Base-by-base conservation (phyloP, 2,888 invertebrate species). In the Synanthedon formicaeformis region DNA sequence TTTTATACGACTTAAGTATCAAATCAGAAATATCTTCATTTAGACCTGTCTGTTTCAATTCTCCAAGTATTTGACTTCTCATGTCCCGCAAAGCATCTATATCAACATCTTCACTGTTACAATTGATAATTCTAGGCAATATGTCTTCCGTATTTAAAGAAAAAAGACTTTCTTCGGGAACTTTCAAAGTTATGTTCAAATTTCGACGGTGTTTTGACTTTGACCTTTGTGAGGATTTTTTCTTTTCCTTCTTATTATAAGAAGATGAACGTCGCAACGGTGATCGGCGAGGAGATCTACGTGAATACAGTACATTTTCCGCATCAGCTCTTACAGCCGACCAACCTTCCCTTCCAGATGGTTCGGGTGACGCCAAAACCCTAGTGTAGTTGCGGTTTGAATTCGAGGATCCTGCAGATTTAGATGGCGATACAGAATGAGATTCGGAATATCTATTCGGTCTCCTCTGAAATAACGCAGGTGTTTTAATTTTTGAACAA, bases 11-110 rank as follows among this genome's bases (percentile, higher is more conserved):
- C 60, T 81, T 80, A 40, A 86, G 63, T 61, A 87, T 78, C 51
- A 85, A 71, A 59, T 87, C 84, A 1, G 85, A 81, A 66, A 87
- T 84, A 54, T 86, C 86, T 58, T 85, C 80, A 54, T 73, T 85
- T 16, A 72, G 69, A 16, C 85, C 81, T 1, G 83, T 85, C 45
- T 82, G 74, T 62, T 82, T 80, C 12, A 89, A 67, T 67, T 90
- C 88, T 13, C 80, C 78, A 11, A 88, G 75, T 52, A 90, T 80
- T 67, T 87, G 82, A 27, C 79, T 72, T 58, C 88, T 73, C 45
- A 89, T 65, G 58, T 79, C 82, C 48, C 87, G 78, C 50, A 90
- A 68, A 48, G 89, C 87, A 52, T 78, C 72, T 48, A 90, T 83
- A 56, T 89, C 85, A 53, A 88, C 84, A 57, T 87, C 87, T 54